Evolutionary conservation across 2,888 invertebrate species (phyloP).

Genomic region (Rhagophthalmus giganteus): DNA sequence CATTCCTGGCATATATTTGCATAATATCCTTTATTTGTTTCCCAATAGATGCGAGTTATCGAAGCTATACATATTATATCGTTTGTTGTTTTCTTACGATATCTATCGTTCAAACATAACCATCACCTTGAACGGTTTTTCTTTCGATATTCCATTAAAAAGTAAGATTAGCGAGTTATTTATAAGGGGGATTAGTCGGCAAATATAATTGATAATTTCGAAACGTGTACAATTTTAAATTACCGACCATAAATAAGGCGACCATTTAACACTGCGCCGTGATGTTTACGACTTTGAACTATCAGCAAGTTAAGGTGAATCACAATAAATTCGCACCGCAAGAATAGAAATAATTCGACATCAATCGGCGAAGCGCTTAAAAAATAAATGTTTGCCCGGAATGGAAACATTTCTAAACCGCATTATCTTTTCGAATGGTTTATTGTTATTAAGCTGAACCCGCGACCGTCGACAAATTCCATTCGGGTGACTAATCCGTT

Average conservation of each 20-base stretch:
- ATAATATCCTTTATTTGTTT: slow-evolving; percentile 28
- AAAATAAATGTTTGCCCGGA: too few species aligned
- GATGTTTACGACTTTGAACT: slow-evolving; percentile 9
- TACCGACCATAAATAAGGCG: neutral
- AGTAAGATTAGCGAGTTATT: neutral
- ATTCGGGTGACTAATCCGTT: too few species aligned
- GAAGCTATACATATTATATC: slow-evolving; percentile 9
- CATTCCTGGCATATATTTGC: slow-evolving; percentile 35
- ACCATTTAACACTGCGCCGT: neutral
- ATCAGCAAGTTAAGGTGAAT: slow-evolving; percentile 2
- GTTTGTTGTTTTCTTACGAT: slow-evolving; percentile 11
- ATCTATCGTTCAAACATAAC: slow-evolving; percentile 11
- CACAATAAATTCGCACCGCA: slow-evolving; percentile 10
- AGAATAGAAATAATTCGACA: slow-evolving; percentile 10
- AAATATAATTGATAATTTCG: neutral
- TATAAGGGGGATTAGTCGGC: neutral
- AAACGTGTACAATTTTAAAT: too few species aligned
- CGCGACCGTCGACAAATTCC: too few species aligned
- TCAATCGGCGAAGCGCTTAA: too few species aligned
- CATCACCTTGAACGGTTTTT: slow-evolving; percentile 18
- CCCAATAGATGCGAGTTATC: slow-evolving; percentile 7
- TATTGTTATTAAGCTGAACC: too few species aligned
- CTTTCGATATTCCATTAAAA: slow-evolving; percentile 1
- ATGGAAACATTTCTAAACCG: too few species aligned
- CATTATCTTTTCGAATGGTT: too few species aligned